Evolutionary conservation across 1,140 invertebrate genomes (phyloP).

Genomic region (Pseudomyrmex cubaensis): DNA sequence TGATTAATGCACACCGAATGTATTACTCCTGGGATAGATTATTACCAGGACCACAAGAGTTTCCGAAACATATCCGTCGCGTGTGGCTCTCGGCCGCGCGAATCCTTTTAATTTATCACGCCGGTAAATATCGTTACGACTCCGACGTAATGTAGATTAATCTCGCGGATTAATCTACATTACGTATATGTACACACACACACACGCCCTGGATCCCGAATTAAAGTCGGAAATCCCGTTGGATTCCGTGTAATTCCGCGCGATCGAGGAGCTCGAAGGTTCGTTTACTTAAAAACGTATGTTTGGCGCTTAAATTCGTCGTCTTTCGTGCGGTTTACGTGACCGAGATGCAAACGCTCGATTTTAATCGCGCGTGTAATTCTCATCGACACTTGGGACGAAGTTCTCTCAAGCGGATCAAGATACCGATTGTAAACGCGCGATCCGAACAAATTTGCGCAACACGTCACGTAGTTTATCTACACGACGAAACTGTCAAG

Average conservation of each 20-base stretch:
- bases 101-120: conserved; percentile 44
- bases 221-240: background rate
- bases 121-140: conserved; percentile 22
- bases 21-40: background rate
- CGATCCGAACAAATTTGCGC: background rate
- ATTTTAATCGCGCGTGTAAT: too few species aligned
- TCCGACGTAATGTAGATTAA: too few species aligned
- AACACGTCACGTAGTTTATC: background rate
- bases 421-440: background rate
- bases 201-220: background rate
- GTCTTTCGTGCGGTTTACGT: background rate
- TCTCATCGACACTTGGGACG: too few species aligned
- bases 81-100: background rate
- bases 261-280: background rate
- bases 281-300: background rate
- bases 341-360: too few species aligned
- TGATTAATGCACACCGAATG: background rate
- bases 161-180: conserved; percentile 38
- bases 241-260: background rate
- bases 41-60: background rate
- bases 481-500: background rate
- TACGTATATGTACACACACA: too few species aligned
- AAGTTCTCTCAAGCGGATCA: conserved; percentile 3
- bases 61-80: conserved; percentile 15
- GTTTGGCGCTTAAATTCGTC: background rate